phyloP scores from a whole-genome alignment of 2,797 vertebrate species.

The Anas georgica region DNA sequence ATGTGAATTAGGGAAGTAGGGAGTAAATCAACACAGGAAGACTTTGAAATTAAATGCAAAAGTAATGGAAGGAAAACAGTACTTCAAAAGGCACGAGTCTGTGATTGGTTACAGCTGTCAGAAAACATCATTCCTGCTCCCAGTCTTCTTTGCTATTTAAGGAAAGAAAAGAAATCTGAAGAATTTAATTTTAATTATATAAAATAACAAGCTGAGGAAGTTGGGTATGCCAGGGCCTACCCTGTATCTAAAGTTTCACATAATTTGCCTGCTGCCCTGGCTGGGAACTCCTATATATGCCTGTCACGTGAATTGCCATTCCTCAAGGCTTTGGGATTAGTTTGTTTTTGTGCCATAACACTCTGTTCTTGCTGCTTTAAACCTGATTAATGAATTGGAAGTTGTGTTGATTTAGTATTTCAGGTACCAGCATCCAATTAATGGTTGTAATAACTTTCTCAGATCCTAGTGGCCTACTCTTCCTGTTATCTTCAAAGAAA shows the following conservation, averaged over 20 bases:
- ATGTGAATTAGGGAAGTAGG: neutral
- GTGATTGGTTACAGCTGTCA: slow-evolving; percentile 42
- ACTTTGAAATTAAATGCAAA: slow-evolving; percentile 28
- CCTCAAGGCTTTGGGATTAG: slow-evolving; percentile 45
- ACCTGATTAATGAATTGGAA: slow-evolving; percentile 40
- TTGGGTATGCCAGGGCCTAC: neutral
- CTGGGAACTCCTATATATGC: neutral
- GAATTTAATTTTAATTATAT: slow-evolving; percentile 52
- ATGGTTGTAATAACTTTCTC: neutral
- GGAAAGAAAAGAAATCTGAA: slow-evolving; percentile 32
- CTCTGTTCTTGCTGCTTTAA: slow-evolving; percentile 51
- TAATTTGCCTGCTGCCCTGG: slow-evolving; percentile 18
- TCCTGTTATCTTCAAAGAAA: neutral
- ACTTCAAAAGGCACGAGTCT: slow-evolving; percentile 30
- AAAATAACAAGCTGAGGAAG: slow-evolving; percentile 2
- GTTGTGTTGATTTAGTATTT: slow-evolving; percentile 40
- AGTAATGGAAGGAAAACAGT: neutral
- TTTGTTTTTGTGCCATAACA: slow-evolving; percentile 27
- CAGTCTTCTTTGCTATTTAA: slow-evolving; percentile 21
- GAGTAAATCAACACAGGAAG: slow-evolving; percentile 21
- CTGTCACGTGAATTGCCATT: slow-evolving; percentile 23
- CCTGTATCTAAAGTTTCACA: slow-evolving; percentile 8
- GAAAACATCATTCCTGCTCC: slow-evolving; percentile 28
- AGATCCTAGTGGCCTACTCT: neutral
- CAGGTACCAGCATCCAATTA: slow-evolving; percentile 36